Conservation (phyloP, 2,797 vertebrate genomes). For the Poeciliopsis infans region DNA sequence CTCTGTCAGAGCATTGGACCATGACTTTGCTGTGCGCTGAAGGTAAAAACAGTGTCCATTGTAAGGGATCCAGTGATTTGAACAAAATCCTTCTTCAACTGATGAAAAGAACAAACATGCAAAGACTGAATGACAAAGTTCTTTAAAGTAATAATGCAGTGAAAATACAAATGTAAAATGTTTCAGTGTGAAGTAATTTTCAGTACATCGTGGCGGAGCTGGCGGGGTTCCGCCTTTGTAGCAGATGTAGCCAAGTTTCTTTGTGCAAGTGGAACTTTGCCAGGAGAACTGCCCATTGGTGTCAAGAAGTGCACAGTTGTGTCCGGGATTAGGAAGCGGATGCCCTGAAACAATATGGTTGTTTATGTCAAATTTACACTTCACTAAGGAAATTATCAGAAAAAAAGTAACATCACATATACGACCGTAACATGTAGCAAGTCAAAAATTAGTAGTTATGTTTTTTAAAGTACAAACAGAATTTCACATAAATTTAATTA, state of each 20-base stretch:
- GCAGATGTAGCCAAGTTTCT: conserved; percentile 90
- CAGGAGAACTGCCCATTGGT: conserved; percentile 82
- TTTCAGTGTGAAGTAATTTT: conserved; percentile 17
- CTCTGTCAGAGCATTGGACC: conserved; percentile 80
- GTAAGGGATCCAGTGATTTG: conserved; percentile 87
- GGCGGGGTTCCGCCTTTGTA: conserved; percentile 81
- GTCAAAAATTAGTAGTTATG: neutral
- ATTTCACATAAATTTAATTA: neutral
- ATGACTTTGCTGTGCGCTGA: conserved; percentile 78
- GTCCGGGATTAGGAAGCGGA: conserved; percentile 86
- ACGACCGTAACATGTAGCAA: neutral
- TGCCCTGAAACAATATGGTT: conserved; percentile 77
- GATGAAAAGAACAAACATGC: conserved; percentile 15
- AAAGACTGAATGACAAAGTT: neutral
- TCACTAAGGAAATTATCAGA: neutral
- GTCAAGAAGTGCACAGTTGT: conserved; percentile 86
- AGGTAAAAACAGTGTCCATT: conserved; percentile 89
- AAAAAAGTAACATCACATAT: neutral
- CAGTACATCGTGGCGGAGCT: conserved; percentile 79
- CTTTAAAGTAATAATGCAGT: neutral
- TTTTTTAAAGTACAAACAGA: neutral
- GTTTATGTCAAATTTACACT: neutral
- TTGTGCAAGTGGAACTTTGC: conserved; percentile 85
- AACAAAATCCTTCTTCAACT: conserved; percentile 80
- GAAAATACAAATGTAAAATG: neutral